Base-by-base conservation (phyloP, 2,113 vertebrate species). In the Taxidea taxus region DNA sequence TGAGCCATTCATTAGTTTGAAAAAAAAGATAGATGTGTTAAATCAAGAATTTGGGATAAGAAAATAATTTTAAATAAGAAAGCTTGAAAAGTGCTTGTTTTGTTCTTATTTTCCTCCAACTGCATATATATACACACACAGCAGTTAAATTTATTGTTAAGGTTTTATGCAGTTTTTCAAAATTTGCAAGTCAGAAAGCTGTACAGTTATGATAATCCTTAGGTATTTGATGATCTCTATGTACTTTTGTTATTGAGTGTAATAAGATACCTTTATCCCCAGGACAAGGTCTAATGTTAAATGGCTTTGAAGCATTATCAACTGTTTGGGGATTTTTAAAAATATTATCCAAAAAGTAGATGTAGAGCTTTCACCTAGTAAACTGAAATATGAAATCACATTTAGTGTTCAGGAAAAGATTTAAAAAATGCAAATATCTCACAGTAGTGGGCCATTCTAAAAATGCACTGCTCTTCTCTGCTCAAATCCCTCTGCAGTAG, bases 391-490 rank as follows among this genome's bases (percentile, higher is more conserved):
- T 39, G 49, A 98, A 97, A 97, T 60, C 8, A 70, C 66, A 82
- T 6, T 75, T 97, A 97, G 83, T 39, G 8, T 95, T 97, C 84
- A 95, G 42, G n/a, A 49, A 86, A 56, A 97, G 87, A 95, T 88
- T 95, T 64, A 34, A 77, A 85, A 75, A 75, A 94, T 91, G 44
- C 60, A 97, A 93, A 96, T 94, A 83, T 13, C 8, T 56, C 37
- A 42, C 23, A 81, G 31, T 31, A 96, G 70, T 93, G 49, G 4
- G 0, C 83, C 51, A 1, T 27, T 91, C 82, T 86, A 90, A 25
- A 49, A 47, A 64, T 29, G 18, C 23, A n/a, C 2, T 74, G 0
- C 3, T 62, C 12, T 29, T 10, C 37, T 95, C 21, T 89, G 54
- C 29, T 78, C 18, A 51, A 97, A 77, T 92, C 74, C 44, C 34